A percentile compares a stretch with the other conserved stretches of the same genome.
Conservation (phyloP, 2,888 invertebrate species). For the Zygogramma bicolorata region DNA sequence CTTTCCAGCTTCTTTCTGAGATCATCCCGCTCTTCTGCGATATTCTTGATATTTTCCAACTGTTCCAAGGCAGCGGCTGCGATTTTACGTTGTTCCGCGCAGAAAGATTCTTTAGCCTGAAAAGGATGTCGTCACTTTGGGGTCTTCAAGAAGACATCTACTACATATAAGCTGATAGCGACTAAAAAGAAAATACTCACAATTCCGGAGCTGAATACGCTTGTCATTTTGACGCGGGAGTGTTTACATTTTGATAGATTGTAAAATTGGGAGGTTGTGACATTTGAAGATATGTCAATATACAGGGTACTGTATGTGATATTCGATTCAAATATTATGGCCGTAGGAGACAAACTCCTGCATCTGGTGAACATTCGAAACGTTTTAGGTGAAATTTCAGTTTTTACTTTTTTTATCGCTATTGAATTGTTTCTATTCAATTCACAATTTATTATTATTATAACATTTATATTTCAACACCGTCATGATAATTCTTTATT, state of each 20-base stretch:
- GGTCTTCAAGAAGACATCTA: neutral
- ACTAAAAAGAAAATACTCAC: constrained; percentile 36
- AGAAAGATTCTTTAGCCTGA: constrained; percentile 57
- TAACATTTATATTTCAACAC: too few species aligned
- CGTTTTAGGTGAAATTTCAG: too few species aligned
- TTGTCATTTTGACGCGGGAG: constrained; percentile 40
- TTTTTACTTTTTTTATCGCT: too few species aligned
- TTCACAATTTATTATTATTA: too few species aligned
- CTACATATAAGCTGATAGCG: neutral
- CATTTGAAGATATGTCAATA: neutral
- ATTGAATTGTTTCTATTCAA: too few species aligned
- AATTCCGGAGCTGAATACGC: constrained; percentile 40
- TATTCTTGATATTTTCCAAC: constrained; percentile 57
- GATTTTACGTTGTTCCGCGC: constrained; percentile 55
- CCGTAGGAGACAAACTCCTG: too few species aligned
- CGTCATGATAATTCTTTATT: too few species aligned
- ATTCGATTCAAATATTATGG: too few species aligned
- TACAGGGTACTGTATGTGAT: neutral
- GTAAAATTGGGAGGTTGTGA: neutral
- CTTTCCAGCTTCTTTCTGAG: constrained; percentile 53
- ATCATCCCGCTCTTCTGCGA: constrained; percentile 57
- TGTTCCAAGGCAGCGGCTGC: constrained; percentile 58
- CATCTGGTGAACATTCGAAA: too few species aligned
- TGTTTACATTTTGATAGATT: neutral
- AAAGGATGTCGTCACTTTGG: neutral